These are phyloP conservation scores for Hermaeophaga mercurialis DNA, from an alignment of 2,888 invertebrate species.

Conservation along the genomic window DNA sequence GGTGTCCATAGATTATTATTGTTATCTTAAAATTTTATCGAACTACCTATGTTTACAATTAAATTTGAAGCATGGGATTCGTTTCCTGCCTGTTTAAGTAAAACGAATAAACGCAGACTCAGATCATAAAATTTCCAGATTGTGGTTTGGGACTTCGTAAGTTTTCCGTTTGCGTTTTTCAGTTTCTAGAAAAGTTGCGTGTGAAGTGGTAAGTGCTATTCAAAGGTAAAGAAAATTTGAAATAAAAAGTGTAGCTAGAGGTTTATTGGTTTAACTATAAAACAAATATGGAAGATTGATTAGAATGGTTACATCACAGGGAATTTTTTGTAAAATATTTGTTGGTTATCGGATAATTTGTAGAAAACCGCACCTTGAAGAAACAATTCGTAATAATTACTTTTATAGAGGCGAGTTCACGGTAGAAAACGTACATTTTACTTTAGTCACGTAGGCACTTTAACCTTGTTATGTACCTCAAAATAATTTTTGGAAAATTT, in stretches of 20 bases:
- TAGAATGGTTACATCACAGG: neutral
- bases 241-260: too few species aligned
- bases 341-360: too few species aligned
- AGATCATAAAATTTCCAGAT: neutral
- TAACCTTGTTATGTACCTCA: too few species aligned
- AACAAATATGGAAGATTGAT: neutral
- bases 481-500: too few species aligned
- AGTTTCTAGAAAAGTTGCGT: neutral
- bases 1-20: neutral
- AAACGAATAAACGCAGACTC: slow-evolving; percentile 1
- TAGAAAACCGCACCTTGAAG: too few species aligned
- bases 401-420: too few species aligned
- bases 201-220: neutral
- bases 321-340: neutral
- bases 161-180: neutral
- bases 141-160: neutral
- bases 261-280: neutral
- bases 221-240: too few species aligned
- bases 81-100: neutral
- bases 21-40: slow-evolving; percentile 7
- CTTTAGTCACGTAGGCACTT: too few species aligned
- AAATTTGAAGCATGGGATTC: neutral
- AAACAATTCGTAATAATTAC: too few species aligned
- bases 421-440: too few species aligned
- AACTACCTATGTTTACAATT: slow-evolving; percentile 7